Base-by-base conservation (phyloP, 2,888 invertebrate species). In the Prionchulus punctatus region DNA sequence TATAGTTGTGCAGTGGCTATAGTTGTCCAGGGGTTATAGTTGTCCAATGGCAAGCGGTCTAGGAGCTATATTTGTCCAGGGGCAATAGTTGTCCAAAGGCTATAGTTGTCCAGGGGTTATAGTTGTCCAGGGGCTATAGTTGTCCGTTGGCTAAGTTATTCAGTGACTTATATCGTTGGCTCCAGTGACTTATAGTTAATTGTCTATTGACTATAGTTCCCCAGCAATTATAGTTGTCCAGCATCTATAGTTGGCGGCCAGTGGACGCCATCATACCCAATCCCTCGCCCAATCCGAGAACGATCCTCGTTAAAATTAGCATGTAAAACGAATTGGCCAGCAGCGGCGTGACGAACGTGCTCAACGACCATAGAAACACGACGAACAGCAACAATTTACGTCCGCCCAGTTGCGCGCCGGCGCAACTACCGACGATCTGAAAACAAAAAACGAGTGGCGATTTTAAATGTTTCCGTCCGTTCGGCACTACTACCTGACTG, bases 231-330 rank as follows among this genome's bases (percentile, higher is more conserved):
- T 36, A 30, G 27, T 18, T 12, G n/a, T 26, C 48, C n/a, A 21
- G 27, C 23, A 36, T 36, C 7, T 36, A 36, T 7, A 51, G 54
- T 57, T n/a, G n/a, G n/a, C n/a, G n/a, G n/a, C n/a, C n/a, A n/a
- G n/a, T n/a, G n/a, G n/a, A n/a, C n/a, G n/a, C n/a, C n/a, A 25
- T 62, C 67, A 62, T 62, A 82, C 82, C 82, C 65, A 84, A 71
- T 49, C 83, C 83, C 76, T 84, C 84, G 15, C 83, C 83, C 54
- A 84, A 76, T 12, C 84, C 84, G 27, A 84, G 73, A 31, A 83
- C 64, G 23, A 83, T 80, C 64, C 84, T 71, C 59, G 81, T 79
- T 52, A 79, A 70, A 30, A 83, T 76, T n/a, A 84, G 73, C 26
- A 79, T 75, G 57, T 79, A 75, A 21, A 82, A 72, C 50, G 79